Conservation (phyloP, 2,888 invertebrate species). For the Ophion ventricosus region DNA sequence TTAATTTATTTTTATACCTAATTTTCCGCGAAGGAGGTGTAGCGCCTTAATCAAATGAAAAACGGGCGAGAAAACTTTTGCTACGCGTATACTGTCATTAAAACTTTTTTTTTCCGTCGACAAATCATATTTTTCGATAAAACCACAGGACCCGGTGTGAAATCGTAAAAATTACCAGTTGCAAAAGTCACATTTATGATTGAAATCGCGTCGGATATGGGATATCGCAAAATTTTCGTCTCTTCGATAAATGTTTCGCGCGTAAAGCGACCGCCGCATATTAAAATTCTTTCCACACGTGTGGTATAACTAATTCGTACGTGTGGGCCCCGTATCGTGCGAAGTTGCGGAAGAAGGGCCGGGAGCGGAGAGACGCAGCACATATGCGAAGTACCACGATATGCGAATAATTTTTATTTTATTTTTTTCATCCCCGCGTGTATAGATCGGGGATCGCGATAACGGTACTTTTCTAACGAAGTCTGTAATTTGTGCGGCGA, state of each 20-base stretch:
- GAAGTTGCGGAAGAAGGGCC: neutral
- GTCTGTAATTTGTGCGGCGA: slow-evolving; percentile 78
- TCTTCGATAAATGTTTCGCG: slow-evolving; percentile 7
- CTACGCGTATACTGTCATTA: no score
- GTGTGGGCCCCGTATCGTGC: neutral
- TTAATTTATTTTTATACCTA: no score
- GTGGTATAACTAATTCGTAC: slow-evolving; percentile 15
- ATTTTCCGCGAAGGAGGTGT: no score
- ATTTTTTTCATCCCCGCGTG: slow-evolving; percentile 70
- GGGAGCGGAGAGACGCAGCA: slow-evolving; percentile 65
- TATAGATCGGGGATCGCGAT: slow-evolving; percentile 77
- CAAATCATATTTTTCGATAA: no score
- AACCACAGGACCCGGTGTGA: neutral
- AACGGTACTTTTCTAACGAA: slow-evolving; percentile 79
- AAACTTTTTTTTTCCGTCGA: no score
- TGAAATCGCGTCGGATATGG: neutral
- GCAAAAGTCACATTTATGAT: neutral
- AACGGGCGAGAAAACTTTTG: no score
- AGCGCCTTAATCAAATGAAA: neutral
- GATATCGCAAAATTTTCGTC: slow-evolving; percentile 4
- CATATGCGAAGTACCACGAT: slow-evolving; percentile 74
- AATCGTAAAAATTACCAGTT: neutral
- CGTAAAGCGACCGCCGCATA: slow-evolving; percentile 5
- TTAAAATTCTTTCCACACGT: slow-evolving; percentile 31
- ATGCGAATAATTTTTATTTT: slow-evolving; percentile 78